Evolutionary conservation across 1,140 invertebrate genomes (phyloP), one percentile per base, ranked within the genome.

Genomic region (Eufriesea mexicana): DNA sequence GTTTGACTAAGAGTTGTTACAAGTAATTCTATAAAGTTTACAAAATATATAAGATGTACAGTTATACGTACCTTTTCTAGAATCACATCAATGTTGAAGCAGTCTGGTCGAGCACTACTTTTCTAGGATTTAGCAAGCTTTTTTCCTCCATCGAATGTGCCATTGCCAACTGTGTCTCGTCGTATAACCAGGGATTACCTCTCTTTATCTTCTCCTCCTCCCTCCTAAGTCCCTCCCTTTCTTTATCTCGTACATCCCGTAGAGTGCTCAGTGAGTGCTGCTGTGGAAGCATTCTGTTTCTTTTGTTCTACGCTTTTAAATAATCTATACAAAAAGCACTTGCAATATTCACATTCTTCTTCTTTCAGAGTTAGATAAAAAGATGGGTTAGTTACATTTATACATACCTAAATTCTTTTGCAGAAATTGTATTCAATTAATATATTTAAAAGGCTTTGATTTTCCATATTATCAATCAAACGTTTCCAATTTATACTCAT

Each of bases 141-240:
- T 55, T 78, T 75, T 49, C 68, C 55, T 28, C 55, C 51, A 20
- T 45, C 35, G 61, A 57, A 55, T 45, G 42, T 64, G 42, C 70
- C 71, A 55, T 75, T 81, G 79, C 71, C 79, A 73, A 80, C 79
- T 57, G 51, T 71, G 76, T 83, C 59, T 42, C 78, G 14, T 80
- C 70, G 70, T 61, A 79, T 79, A 82, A 66, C 79, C 73, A 84
- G 70, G 72, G 68, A 72, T 73, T 61, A 59, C 35, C 35, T 86
- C 80, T 81, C 74, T 72, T 85, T 82, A 82, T 85, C 75, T 66
- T 51, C 20, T 59, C 49, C 4, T 1, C 28, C 59, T 61, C 10
- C 47, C 25, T 16, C 10, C 4, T n/a, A 42, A 66, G 42, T 8
- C 54, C 54, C 76, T 2, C 51, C 64, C 62, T 23, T 47, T 28